Base-by-base conservation (phyloP, 2,113 vertebrate genomes). In the Sialia sialis region DNA sequence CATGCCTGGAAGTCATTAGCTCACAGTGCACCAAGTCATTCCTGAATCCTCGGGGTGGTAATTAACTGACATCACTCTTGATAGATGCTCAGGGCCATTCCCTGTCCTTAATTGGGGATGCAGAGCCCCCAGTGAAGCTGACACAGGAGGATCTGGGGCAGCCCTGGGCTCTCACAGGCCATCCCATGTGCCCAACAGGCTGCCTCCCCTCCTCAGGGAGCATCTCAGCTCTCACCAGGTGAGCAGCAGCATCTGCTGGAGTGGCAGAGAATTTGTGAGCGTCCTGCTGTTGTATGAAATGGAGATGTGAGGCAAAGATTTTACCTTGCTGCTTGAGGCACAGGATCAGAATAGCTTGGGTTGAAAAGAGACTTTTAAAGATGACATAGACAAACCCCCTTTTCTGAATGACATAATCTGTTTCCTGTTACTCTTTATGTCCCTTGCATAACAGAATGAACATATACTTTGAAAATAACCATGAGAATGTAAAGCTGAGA, bases 1-100 rank as follows among this genome's bases (percentile, higher is more conserved):
- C 70, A 19, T 88, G 93, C 85, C 95, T 97, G 95, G 95, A 96
- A 95, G 87, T 93, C 85, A 90, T 95, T 95, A 95, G 93, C 87
- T 95, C 79, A 34, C 85, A 93, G 75, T 23, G 55, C 87, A 91
- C 85, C 92, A 70, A 86, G 46, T 82, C 87, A 88, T 22, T 94
- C 51, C 82, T 63, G 76, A 85, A 75, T 84, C 93, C 93, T 93
- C 7, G 1, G 48, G 72, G 48, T 44, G 64, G 85, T 72, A 26
- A 86, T 94, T 84, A 90, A 36, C 85, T 95, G 94, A 86, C 96
- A 93, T 94, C 95, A 95, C 79, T 90, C 79, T 58, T 90, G 82
- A 81, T 70, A 56, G 82, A 94, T n/a, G 64, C 84, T 74, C 64
- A 4, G 7, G 51, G 84, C 67, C 63, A 23, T 77, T 85, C 10